phyloP scores from a whole-genome alignment of 2,888 invertebrate species.

The Aethes cnicana region DNA sequence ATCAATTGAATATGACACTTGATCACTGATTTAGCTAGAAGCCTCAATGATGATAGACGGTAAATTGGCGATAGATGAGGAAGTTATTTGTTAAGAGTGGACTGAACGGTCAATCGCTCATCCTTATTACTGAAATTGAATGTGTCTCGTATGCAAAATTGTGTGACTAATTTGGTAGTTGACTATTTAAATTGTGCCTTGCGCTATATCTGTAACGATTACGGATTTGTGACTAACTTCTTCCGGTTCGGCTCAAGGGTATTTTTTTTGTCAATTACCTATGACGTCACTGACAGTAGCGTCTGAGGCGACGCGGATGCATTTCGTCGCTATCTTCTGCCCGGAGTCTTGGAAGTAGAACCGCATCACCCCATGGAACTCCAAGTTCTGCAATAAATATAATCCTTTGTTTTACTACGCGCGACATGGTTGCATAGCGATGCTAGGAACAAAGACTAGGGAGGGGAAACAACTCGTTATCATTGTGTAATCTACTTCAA shows the following conservation, averaged over 20 bases:
- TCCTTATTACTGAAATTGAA: constrained; percentile 11
- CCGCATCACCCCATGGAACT: constrained; percentile 99
- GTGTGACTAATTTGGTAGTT: not conserved
- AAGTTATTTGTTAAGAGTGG: constrained; percentile 14
- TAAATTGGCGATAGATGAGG: constrained; percentile 21
- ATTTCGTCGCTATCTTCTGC: constrained; percentile 99
- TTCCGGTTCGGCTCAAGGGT: no score
- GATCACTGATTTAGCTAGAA: constrained; percentile 8
- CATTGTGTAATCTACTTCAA: constrained; percentile 21
- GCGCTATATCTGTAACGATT: not conserved
- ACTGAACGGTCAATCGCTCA: constrained; percentile 16
- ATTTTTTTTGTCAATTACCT: no score
- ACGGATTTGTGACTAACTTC: no score
- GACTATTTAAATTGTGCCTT: not conserved
- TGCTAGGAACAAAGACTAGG: constrained; percentile 19
- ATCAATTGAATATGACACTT: no score
- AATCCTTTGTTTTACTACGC: not conserved
- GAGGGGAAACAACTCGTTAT: constrained; percentile 18
- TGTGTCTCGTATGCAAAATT: not conserved
- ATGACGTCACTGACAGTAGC: constrained; percentile 98
- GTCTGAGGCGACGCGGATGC: constrained; percentile 98
- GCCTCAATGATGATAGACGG: constrained; percentile 23
- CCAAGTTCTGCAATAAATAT: constrained; percentile 89
- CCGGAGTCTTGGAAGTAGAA: constrained; percentile 99
- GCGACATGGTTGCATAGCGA: not conserved